Evolutionary conservation across 2,113 vertebrate genomes (phyloP).

Genomic region (Scartelaos histophorus): DNA sequence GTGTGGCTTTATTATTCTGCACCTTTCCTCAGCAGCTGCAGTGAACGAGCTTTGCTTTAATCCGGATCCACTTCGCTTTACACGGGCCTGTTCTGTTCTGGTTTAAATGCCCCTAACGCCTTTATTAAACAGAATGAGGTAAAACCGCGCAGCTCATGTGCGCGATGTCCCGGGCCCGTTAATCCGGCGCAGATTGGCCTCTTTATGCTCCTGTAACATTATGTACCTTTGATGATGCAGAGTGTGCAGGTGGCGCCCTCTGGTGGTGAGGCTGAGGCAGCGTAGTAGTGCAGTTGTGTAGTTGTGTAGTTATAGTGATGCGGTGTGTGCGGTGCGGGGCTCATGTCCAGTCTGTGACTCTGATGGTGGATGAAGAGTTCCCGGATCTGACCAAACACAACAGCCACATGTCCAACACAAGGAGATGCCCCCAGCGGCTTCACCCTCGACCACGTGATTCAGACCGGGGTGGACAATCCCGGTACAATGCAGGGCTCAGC

Average conservation of each 20-base stretch:
- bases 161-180: neutral
- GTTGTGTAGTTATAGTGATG: neutral
- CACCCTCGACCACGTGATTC: slow-evolving; percentile 82
- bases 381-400: slow-evolving; percentile 92
- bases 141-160: neutral
- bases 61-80: neutral
- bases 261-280: neutral
- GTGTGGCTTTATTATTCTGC: no score
- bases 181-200: slow-evolving; percentile 5
- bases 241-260: neutral
- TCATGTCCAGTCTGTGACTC: neutral
- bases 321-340: neutral
- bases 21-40: neutral
- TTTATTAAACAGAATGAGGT: neutral
- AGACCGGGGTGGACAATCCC: slow-evolving; percentile 85
- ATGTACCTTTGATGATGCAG: neutral
- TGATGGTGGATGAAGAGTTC: slow-evolving; percentile 80
- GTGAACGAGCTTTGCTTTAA: neutral
- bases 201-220: neutral
- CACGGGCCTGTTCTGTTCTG: neutral
- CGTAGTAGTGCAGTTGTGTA: no score
- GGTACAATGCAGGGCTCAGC: slow-evolving; percentile 71
- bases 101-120: no score
- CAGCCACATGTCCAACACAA: slow-evolving; percentile 86
- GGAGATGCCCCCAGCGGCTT: slow-evolving; percentile 78